phyloP scores from a whole-genome alignment of 2,888 invertebrate species.

The Fragum whitleyi region DNA sequence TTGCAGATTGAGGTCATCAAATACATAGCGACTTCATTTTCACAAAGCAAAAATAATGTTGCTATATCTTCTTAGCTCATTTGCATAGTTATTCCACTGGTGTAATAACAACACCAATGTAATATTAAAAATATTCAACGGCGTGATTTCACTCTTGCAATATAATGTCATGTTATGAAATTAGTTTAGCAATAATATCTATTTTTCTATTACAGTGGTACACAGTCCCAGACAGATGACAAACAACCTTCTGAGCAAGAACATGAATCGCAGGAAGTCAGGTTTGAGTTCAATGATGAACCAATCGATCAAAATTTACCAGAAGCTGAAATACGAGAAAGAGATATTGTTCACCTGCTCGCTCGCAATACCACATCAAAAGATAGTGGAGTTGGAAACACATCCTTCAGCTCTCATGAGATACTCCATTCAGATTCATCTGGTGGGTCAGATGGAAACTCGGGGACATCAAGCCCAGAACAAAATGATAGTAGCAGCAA shows the following conservation, averaged over 20 bases:
- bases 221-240: not conserved
- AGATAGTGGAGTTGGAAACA: conserved; percentile 53
- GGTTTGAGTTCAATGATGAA: conserved; percentile 42
- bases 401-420: conserved; percentile 38
- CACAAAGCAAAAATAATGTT: too few relatives aligned
- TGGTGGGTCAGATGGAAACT: not conserved
- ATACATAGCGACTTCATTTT: too few relatives aligned
- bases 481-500: not conserved
- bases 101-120: too few relatives aligned
- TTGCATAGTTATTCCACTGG: too few relatives aligned
- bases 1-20: too few relatives aligned
- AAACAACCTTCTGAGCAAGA: not conserved
- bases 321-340: not conserved
- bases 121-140: too few relatives aligned
- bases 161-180: too few relatives aligned
- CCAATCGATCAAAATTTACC: conserved; percentile 16
- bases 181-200: too few relatives aligned
- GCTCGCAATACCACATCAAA: conserved; percentile 29
- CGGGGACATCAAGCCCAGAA: not conserved
- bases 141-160: too few relatives aligned
- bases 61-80: too few relatives aligned
- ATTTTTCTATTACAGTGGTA: not conserved
- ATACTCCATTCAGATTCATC: not conserved
- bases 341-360: not conserved
- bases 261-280: conserved; percentile 39